phyloP scores from a whole-genome alignment of 2,888 invertebrate genomes.

The Geophilus truncorum region DNA sequence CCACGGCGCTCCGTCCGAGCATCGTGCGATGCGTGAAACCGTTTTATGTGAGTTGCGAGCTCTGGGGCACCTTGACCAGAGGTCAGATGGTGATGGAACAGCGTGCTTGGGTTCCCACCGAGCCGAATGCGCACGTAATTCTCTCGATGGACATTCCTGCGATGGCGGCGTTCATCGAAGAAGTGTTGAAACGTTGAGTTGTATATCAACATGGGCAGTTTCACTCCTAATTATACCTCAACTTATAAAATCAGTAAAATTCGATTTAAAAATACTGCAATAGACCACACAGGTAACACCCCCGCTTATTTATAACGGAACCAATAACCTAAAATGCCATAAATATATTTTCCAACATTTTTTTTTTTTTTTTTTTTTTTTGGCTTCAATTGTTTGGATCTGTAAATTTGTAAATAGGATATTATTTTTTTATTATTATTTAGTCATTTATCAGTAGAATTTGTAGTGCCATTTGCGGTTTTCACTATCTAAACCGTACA shows the following conservation, averaged over 20 bases:
- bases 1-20: background rate
- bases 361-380: background rate
- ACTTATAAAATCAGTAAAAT: background rate
- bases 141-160: background rate
- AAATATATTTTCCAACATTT: background rate
- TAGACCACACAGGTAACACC: background rate
- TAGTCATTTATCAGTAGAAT: background rate
- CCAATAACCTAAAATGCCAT: background rate
- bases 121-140: slow-evolving; percentile 19
- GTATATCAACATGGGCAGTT: background rate
- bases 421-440: background rate
- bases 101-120: background rate
- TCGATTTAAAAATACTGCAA: background rate
- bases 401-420: background rate
- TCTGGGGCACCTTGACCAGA: slow-evolving; percentile 56
- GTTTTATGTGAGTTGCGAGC: slow-evolving; percentile 57
- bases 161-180: background rate
- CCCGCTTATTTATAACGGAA: background rate
- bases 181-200: background rate
- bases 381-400: background rate
- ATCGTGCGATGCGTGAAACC: background rate
- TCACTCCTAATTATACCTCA: background rate
- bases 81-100: slow-evolving; percentile 61
- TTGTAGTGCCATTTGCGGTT: background rate
- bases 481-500: background rate